Evolutionary conservation across 2,797 vertebrate genomes (phyloP).

Genomic region (Poeciliopsis presidionis): DNA sequence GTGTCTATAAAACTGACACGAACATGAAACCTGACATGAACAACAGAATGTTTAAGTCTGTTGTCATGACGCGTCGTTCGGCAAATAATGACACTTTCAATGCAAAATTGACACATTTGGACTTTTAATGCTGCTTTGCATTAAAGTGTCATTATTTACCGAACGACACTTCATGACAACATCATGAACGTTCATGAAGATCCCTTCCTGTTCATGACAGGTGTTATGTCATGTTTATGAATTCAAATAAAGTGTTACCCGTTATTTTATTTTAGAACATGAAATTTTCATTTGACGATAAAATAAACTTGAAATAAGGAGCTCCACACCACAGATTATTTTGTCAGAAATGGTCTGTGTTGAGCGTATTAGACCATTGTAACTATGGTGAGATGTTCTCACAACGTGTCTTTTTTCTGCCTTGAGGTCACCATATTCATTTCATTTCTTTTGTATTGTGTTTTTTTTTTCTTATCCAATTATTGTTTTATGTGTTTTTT

Average conservation of each 20-base stretch:
- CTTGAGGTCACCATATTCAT: not conserved
- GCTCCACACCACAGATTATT: constrained; percentile 1
- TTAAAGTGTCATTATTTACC: too few relatives aligned
- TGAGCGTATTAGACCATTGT: not conserved
- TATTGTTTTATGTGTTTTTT: not conserved
- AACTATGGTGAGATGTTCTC: not conserved
- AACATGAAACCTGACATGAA: too few relatives aligned
- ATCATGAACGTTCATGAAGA: too few relatives aligned
- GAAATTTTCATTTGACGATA: not conserved
- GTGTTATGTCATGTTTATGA: too few relatives aligned
- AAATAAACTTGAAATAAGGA: constrained; percentile 21
- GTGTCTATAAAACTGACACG: too few relatives aligned
- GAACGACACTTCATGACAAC: too few relatives aligned
- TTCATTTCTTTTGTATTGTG: not conserved
- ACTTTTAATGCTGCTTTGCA: too few relatives aligned
- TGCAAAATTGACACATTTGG: too few relatives aligned
- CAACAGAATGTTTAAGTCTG: too few relatives aligned
- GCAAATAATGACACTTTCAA: too few relatives aligned
- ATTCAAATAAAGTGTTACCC: not conserved
- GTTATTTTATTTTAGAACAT: not conserved
- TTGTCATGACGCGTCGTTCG: too few relatives aligned
- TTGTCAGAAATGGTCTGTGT: not conserved
- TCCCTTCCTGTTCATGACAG: too few relatives aligned
- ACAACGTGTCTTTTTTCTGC: not conserved
- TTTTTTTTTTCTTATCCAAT: not conserved